phyloP scores from a whole-genome alignment of 2,888 invertebrate species.

The Macrophya alboannulata region DNA sequence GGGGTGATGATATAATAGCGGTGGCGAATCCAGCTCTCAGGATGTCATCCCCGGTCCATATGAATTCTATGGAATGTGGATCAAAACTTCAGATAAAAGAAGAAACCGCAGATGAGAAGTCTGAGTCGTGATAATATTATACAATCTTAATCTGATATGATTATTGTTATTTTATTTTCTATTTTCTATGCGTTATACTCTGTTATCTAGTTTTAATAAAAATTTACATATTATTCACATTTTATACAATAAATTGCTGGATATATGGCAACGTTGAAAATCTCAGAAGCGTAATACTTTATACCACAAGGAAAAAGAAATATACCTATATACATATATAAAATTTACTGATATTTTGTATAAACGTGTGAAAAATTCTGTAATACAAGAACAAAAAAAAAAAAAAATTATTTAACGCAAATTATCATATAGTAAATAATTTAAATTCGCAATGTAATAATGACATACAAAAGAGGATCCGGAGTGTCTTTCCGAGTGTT shows the following conservation, averaged over 20 bases:
- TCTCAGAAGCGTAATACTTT: constrained; percentile 10
- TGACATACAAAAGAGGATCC: background rate
- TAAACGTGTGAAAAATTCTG: background rate
- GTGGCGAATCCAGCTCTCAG: constrained; percentile 93
- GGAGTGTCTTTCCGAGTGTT: background rate
- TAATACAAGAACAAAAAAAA: background rate
- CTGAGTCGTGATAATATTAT: constrained; percentile 74
- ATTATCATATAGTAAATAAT: background rate
- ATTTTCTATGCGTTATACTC: constrained; percentile 50
- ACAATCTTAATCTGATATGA: constrained; percentile 26
- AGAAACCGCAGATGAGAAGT: constrained; percentile 77
- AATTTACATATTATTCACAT: constrained; percentile 43
- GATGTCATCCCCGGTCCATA: constrained; percentile 77
- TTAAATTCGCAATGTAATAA: background rate
- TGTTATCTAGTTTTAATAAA: constrained; percentile 57
- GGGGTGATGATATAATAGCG: constrained; percentile 94
- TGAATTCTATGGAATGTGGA: constrained; percentile 72
- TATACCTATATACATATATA: too few relatives aligned
- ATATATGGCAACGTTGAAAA: background rate
- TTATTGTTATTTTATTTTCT: constrained; percentile 48
- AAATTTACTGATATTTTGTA: background rate
- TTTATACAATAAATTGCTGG: background rate
- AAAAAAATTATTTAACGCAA: background rate
- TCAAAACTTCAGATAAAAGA: constrained; percentile 76
- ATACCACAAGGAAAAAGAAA: background rate